Percentiles rank a stretch among this genome's conserved stretches.
phyloP scores from a whole-genome alignment of 2,888 invertebrate genomes.

The Caenorhabditis virilis region DNA sequence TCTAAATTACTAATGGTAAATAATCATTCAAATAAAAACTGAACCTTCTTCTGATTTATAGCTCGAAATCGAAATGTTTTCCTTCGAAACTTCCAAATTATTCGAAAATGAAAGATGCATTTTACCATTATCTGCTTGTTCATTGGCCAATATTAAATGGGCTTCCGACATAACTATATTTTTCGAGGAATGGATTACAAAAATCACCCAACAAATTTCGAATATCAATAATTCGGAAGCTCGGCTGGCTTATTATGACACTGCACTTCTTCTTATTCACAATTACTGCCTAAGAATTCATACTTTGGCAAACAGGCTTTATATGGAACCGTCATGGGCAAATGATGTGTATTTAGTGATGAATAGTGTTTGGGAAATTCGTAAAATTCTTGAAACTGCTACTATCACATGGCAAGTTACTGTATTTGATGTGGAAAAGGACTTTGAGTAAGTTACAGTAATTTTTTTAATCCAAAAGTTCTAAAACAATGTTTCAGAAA shows the following conservation, averaged over 20 bases:
- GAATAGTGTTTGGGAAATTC: conserved; percentile 28
- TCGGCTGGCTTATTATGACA: conserved; percentile 18
- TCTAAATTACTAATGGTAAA: conserved; percentile 15
- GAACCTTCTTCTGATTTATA: neutral
- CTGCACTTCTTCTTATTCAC: conserved; percentile 7
- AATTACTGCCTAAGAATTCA: conserved; percentile 18
- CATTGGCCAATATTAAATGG: conserved; percentile 7
- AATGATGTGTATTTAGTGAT: conserved; percentile 32
- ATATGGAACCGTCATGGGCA: conserved; percentile 17
- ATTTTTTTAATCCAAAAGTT: too few species aligned
- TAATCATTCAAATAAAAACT: neutral
- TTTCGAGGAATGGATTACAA: conserved; percentile 28
- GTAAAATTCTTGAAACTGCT: conserved; percentile 4
- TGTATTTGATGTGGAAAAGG: conserved; percentile 11
- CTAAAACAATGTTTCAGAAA: conserved; percentile 2
- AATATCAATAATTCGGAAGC: conserved; percentile 10
- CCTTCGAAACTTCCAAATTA: conserved; percentile 3
- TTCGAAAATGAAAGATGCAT: conserved; percentile 6
- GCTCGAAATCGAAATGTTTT: conserved; percentile 30
- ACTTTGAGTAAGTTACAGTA: conserved; percentile 7
- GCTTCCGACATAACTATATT: conserved; percentile 25
- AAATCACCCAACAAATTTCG: conserved; percentile 7
- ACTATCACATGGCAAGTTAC: conserved; percentile 25
- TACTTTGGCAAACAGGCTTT: conserved; percentile 5
- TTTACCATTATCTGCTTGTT: conserved; percentile 7